Percentiles rank a stretch among this genome's conserved stretches.
Evolutionary conservation across 92 coral and sea anemone genomes (phyloP).

Genomic region (Paramuricea clavata): DNA sequence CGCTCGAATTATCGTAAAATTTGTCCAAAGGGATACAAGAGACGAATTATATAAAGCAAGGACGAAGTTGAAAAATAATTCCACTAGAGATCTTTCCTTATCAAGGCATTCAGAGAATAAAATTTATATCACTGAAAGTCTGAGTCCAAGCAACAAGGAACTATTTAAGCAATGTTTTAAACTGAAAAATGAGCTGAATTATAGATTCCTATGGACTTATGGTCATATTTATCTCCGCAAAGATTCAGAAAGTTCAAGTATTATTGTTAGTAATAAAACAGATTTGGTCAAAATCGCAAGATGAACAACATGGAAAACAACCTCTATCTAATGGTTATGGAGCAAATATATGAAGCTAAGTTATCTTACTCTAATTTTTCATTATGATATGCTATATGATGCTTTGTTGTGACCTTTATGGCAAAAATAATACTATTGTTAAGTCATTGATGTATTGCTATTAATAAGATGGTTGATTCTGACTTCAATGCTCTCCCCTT

Average conservation of each 20-base stretch:
- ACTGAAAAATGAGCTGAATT: slow-evolving; percentile 17
- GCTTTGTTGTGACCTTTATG: no score
- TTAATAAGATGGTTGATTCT: slow-evolving; percentile 29
- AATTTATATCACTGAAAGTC: slow-evolving; percentile 23
- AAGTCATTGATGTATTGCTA: neutral
- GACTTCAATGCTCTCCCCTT: neutral
- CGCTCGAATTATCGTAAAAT: no score
- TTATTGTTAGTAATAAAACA: neutral
- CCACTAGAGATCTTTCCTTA: neutral
- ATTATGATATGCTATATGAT: neutral
- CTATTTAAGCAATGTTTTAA: slow-evolving; percentile 25
- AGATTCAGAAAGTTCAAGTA: slow-evolving; percentile 35
- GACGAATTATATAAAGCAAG: neutral
- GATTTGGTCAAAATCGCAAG: neutral
- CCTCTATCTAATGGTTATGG: no score
- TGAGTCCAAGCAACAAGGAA: slow-evolving; percentile 37
- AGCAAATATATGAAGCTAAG: neutral
- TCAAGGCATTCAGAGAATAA: slow-evolving; percentile 9
- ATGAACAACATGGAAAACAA: no score
- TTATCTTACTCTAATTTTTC: neutral
- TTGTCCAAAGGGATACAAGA: no score
- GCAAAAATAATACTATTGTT: neutral
- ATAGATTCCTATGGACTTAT: slow-evolving; percentile 45
- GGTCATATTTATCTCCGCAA: slow-evolving; percentile 42
- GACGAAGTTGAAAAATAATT: neutral